These are phyloP conservation scores for Argyrosomus japonicus DNA, from an alignment of 2,113 vertebrate genomes.

Conservation along the genomic window DNA sequence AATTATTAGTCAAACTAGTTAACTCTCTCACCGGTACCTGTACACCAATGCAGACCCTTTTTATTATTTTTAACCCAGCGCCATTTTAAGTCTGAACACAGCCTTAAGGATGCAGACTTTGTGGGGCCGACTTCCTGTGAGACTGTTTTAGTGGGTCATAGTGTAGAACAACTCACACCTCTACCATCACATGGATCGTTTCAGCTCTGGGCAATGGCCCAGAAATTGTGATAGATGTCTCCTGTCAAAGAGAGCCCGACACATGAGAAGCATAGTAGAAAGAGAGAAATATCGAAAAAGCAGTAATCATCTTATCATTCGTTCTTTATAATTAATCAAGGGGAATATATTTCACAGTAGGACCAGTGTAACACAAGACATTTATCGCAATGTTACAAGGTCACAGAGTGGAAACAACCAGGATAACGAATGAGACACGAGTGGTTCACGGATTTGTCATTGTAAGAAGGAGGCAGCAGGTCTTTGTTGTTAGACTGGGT, in stretches of 20 bases:
- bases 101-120: slow-evolving; percentile 7
- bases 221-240: slow-evolving; percentile 64
- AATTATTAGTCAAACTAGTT: neutral
- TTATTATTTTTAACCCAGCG: neutral
- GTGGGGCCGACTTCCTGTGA: neutral
- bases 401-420: neutral
- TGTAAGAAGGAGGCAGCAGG: neutral
- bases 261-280: slow-evolving; percentile 43
- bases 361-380: neutral
- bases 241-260: slow-evolving; percentile 44
- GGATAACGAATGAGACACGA: neutral
- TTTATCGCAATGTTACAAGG: slow-evolving; percentile 5
- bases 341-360: slow-evolving; percentile 10
- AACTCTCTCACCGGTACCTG: neutral
- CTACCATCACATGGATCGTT: slow-evolving; percentile 58
- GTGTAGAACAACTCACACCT: slow-evolving; percentile 60
- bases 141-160: slow-evolving; percentile 48
- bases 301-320: neutral
- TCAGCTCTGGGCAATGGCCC: slow-evolving; percentile 54
- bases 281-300: slow-evolving; percentile 9
- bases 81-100: neutral
- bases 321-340: neutral
- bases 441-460: neutral
- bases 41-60: neutral
- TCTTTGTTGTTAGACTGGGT: neutral